Base-by-base conservation (phyloP, 2,113 vertebrate genomes). In the Chaenogobius annularis region DNA sequence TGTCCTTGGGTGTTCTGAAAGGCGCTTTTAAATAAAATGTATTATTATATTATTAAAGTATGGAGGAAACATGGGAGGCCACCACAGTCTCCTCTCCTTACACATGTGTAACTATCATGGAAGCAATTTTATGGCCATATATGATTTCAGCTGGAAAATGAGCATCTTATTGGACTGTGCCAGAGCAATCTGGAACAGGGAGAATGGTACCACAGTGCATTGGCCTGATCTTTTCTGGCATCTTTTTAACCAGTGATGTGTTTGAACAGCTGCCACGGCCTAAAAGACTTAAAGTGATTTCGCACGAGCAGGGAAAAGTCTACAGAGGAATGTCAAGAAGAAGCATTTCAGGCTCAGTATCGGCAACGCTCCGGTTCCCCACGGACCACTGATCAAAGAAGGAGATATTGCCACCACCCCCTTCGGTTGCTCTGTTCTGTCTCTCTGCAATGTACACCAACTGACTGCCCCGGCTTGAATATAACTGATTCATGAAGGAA, bases 331-430 rank as follows among this genome's bases (percentile, higher is more conserved):
- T 90, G 81, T 83, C 81, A 90, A 76, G 80, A 85, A 62, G 80
- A 85, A 62, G 69, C 72, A 80, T 89, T 91, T 83, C 80, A 74
- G 78, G 69, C 84, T 85, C 78, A 65, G n/a, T 77, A 70, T 85
- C 85, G 71, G 72, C 72, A 50, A 78, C 66, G 79, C 67, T 72
- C 79, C 74, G 9, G 72, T 73, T 77, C 70, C 77, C 84, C 68
- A 89, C 79, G 88, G 87, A 70, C 83, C 83, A 77, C 68, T 85
- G 88, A 92, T 92, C 88, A 93, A 91, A 92, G 88, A 64, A 48
- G 62, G 80, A 75, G 71, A 71, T 72, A 72, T 17, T 66, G 84
- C n/a, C 65, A 68, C 80, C 74, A 81, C 70, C 75, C 70, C 66
- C 73, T 88, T 76, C 22, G 78, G 44, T 75, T 43, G 74, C 61